Base-by-base conservation (phyloP, 2,113 vertebrate genomes). In the Oxygymnocypris stewartii region DNA sequence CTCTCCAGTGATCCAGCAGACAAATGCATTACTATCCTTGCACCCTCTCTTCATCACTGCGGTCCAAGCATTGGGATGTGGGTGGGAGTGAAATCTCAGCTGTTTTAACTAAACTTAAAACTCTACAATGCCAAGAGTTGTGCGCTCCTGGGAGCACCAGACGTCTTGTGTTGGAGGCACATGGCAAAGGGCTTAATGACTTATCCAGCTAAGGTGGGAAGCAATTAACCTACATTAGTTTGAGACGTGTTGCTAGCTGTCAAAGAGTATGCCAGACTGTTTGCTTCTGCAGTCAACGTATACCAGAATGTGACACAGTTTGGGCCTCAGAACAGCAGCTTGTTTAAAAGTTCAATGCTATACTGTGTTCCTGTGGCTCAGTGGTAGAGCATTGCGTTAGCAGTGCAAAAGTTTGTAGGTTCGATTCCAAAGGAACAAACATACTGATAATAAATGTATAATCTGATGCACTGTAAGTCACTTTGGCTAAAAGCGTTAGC, bases 21-120 rank as follows among this genome's bases (percentile, higher is more conserved):
- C 89, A 92, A 91, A 92, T 89, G 87, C 90, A 92, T 92, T 90
- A 92, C 88, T 87, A 88, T 87, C 82, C 87, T 44, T 78, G 83
- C 44, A 77, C 25, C 23, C 35, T n/a, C 11, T 75, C 23, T 77
- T 44, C 44, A 78, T 85, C 86, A 86, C 44, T 88, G 84, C 13
- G 6, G 49, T 61, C 69, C 42, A 25, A 44, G 11, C 1, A 23
- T 78, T 47, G 51, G 35, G 71, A 49, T 10, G 63, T 54, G 25
- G 83, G 87, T 85, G 88, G 35, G 77, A 37, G 74, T 85, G 79
- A n/a, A 20, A 20, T 79, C 88, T 87, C 89, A 71, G 73, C 80
- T 63, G 79, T 7, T 42, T 82, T 89, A 40, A 37, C 79, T 40
- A 31, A 54, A 51, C 18, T 76, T 35, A 35, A 79, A 69, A 71